Evolutionary conservation across 2,888 invertebrate species (phyloP).

Genomic region (Metalampra italica): DNA sequence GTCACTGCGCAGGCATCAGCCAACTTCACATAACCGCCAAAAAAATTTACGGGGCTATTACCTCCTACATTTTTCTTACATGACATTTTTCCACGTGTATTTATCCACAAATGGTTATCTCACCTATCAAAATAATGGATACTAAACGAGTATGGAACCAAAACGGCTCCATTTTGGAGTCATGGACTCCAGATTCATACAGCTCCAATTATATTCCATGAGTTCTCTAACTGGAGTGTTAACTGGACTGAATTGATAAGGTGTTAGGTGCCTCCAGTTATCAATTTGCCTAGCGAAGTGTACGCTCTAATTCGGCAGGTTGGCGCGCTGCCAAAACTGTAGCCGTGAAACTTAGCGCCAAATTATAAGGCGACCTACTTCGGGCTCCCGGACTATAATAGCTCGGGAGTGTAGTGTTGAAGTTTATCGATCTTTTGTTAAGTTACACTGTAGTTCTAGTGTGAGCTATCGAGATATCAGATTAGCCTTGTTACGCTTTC

Average conservation of each 20-base stretch:
- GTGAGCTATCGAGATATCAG: too few relatives aligned
- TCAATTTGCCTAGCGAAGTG: slow-evolving; percentile 39
- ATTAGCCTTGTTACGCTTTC: too few relatives aligned
- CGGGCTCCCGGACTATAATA: slow-evolving; percentile 5
- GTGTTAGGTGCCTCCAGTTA: slow-evolving; percentile 26
- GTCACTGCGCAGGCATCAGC: too few relatives aligned
- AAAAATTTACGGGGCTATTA: too few relatives aligned
- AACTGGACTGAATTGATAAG: slow-evolving; percentile 29
- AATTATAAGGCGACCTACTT: slow-evolving; percentile 33
- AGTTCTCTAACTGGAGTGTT: not conserved
- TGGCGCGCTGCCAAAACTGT: slow-evolving; percentile 29
- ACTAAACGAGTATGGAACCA: too few relatives aligned
- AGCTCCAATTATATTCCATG: not conserved
- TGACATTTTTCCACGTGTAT: too few relatives aligned
- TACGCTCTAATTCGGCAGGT: slow-evolving; percentile 32
- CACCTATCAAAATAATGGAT: too few relatives aligned
- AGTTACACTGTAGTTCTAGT: not conserved
- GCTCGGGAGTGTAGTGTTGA: not conserved
- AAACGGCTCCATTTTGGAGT: too few relatives aligned
- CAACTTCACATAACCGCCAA: too few relatives aligned
- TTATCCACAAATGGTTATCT: too few relatives aligned
- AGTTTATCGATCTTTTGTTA: slow-evolving; percentile 2
- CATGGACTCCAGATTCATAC: too few relatives aligned
- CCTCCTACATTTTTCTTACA: too few relatives aligned
- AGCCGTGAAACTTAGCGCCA: slow-evolving; percentile 24